These are phyloP conservation scores for Ptychobarbus kaznakovi DNA, from an alignment of 2,797 vertebrate species.

Conservation along the genomic window DNA sequence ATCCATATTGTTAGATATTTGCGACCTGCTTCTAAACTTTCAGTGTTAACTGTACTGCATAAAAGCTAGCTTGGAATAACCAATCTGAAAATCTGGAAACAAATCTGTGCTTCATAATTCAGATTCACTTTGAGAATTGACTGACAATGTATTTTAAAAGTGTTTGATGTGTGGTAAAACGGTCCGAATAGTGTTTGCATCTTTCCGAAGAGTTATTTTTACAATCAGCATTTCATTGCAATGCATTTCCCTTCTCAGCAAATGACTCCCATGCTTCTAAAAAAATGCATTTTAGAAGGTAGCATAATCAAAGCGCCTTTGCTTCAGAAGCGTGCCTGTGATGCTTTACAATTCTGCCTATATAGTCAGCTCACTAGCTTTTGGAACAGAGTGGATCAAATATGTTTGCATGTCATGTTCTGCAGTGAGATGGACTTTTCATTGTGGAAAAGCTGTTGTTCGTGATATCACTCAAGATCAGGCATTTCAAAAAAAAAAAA, in stretches of 20 bases:
- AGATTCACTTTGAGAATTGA: not conserved
- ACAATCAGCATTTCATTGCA: not conserved
- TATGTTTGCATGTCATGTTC: not conserved
- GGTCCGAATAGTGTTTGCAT: not conserved
- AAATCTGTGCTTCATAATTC: not conserved
- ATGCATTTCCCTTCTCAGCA: conserved; percentile 2
- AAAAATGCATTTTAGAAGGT: not conserved
- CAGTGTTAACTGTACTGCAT: not conserved
- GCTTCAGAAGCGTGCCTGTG: not conserved
- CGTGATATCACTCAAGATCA: not conserved
- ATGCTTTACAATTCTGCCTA: not conserved
- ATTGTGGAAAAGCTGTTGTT: conserved; percentile 24
- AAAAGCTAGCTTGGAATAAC: not conserved
- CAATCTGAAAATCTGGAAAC: not conserved
- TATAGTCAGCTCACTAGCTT: not conserved
- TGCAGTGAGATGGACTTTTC: not conserved
- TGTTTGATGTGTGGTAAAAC: not conserved
- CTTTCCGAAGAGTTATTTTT: not conserved
- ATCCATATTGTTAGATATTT: not conserved
- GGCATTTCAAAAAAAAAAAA: conserved; percentile 22
- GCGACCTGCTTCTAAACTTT: conserved; percentile 1
- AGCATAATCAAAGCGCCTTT: conserved; percentile 10
- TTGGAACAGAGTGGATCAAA: conserved; percentile 15
- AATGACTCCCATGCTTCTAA: not conserved
- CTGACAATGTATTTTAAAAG: not conserved